These are phyloP conservation scores for Cheilosia vulpina DNA, from an alignment of 2,888 invertebrate species.

Conservation along the genomic window DNA sequence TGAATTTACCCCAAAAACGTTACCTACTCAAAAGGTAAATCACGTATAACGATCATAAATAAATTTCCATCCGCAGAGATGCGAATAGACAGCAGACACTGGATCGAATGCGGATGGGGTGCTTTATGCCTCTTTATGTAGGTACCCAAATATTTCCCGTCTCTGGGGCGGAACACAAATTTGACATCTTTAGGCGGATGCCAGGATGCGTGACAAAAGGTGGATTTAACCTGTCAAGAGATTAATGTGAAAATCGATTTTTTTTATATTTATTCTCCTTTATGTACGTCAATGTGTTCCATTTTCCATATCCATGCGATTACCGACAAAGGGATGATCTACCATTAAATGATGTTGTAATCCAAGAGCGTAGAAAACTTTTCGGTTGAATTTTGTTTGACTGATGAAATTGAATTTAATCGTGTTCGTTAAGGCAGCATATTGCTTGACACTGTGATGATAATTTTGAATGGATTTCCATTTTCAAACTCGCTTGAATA, in stretches of 20 bases:
- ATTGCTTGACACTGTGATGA: not conserved
- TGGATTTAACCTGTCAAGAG: constrained; percentile 14
- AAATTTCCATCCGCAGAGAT: constrained; percentile 48
- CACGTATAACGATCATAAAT: constrained; percentile 58
- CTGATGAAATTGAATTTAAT: not conserved
- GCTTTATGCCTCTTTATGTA: not conserved
- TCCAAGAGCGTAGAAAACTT: constrained; percentile 8
- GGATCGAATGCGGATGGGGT: not conserved
- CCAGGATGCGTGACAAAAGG: constrained; percentile 26
- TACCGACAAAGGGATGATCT: constrained; percentile 23
- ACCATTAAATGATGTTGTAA: constrained; percentile 43
- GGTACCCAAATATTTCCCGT: constrained; percentile 2
- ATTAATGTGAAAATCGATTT: constrained; percentile 38
- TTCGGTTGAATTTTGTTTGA: not conserved
- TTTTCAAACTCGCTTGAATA: not conserved
- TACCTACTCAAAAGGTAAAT: constrained; percentile 16
- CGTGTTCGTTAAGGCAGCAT: not conserved
- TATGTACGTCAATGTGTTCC: not conserved
- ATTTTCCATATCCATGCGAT: constrained; percentile 4
- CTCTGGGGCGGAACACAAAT: not conserved
- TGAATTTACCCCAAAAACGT: constrained; percentile 33
- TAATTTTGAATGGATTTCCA: not conserved
- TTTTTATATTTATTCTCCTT: constrained; percentile 6
- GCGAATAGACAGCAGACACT: not conserved
- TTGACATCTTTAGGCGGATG: not conserved